These are phyloP conservation scores for Turritopsis rubra DNA, from an alignment of 30 jellyfish, hydroid and myxozoan genomes.

Conservation along the genomic window DNA sequence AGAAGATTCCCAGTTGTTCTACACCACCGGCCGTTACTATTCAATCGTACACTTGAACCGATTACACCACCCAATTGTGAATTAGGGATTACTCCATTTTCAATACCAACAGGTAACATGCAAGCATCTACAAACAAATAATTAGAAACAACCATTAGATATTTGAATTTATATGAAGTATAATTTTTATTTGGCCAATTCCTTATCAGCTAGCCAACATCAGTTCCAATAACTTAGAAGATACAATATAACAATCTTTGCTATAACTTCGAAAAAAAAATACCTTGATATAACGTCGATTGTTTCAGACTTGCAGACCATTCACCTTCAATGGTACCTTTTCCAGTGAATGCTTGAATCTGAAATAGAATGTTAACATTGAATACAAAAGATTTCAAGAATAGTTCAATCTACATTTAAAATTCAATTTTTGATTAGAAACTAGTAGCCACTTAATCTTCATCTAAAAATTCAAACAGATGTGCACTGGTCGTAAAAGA, in stretches of 20 bases:
- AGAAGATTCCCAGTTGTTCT: neutral
- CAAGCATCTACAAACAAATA: neutral
- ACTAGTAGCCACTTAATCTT: no score
- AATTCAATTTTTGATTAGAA: no score
- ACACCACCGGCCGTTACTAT: neutral
- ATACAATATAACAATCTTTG: no score
- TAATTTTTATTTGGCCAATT: no score
- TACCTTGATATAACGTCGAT: neutral
- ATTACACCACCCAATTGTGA: neutral
- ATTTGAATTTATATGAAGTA: no score
- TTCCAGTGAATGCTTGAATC: neutral
- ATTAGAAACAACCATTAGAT: neutral
- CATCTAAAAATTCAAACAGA: no score
- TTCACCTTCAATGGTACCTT: neutral
- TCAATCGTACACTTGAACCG: constrained; percentile 3
- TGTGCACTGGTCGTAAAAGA: no score
- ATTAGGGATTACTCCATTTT: neutral
- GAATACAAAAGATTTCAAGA: no score
- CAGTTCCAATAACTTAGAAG: no score
- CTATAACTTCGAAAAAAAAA: no score
- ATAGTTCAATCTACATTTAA: no score
- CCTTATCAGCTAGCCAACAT: no score
- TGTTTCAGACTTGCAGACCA: neutral
- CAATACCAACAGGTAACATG: constrained; percentile 11
- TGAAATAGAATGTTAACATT: neutral